Conservation (phyloP, 2,888 invertebrate genomes). For the Diarsia mendica region DNA sequence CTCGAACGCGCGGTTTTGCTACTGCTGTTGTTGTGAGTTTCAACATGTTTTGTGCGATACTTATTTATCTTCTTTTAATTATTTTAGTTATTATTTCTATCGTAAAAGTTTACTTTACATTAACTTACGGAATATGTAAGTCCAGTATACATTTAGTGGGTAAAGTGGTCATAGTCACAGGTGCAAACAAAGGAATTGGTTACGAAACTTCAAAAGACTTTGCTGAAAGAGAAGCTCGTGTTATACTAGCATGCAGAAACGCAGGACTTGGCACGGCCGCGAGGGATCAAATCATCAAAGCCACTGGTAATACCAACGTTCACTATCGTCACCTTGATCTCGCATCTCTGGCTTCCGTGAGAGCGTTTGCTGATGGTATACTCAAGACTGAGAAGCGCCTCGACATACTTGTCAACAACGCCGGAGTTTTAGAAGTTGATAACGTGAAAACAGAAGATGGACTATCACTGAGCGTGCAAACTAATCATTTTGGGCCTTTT, state of each 20-base stretch:
- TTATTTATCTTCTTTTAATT: conserved; percentile 61
- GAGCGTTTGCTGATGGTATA: conserved; percentile 91
- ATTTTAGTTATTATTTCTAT: conserved; percentile 56
- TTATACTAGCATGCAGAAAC: conserved; percentile 95
- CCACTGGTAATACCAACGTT: conserved; percentile 75
- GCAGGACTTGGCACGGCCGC: conserved; percentile 91
- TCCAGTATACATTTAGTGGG: conserved; percentile 91
- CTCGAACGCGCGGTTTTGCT: too few species aligned
- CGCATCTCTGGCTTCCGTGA: conserved; percentile 87
- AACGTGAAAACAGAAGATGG: conserved; percentile 90
- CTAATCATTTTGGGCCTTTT: conserved; percentile 91
- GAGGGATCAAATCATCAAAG: conserved; percentile 71
- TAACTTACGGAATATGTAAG: conserved; percentile 76
- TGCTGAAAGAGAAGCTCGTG: conserved; percentile 93
- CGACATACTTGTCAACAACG: conserved; percentile 92
- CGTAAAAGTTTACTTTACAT: conserved; percentile 68
- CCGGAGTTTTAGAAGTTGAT: conserved; percentile 84
- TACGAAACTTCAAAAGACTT: conserved; percentile 93
- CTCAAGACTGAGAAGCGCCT: conserved; percentile 87
- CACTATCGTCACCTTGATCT: conserved; percentile 87
- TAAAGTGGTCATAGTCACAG: conserved; percentile 96
- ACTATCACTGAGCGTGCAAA: conserved; percentile 90
- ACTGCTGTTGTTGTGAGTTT: background rate
- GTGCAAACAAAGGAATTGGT: conserved; percentile 95
- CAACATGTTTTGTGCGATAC: conserved; percentile 63